Base-by-base conservation (phyloP, 2,888 invertebrate genomes). In the Heliconius sara region DNA sequence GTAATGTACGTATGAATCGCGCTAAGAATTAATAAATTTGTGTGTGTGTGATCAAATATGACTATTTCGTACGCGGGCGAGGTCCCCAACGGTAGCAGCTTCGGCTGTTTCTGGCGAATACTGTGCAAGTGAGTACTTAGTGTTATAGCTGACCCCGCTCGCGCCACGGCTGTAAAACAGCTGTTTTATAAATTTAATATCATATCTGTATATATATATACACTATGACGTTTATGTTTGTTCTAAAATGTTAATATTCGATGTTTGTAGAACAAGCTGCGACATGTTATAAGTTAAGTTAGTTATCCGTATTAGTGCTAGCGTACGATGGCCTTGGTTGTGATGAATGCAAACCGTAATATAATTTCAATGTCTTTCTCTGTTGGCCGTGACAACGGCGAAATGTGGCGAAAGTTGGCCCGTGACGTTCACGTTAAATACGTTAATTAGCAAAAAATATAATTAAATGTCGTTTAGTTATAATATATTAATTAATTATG, bases 101-200 rank as follows among this genome's bases (percentile, higher is more conserved):
- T 98, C 91, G 98, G 98, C 90, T 98, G 98, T 94, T 98, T 98
- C 95, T 98, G 98, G 98, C 97, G 97, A 95, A 98, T 98, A 92
- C 96, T 98, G 88, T 96, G 96, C 96, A 98, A 97, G 98, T 98
- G 95, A 97, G 97, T 68, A 68, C n/a, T 68, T 47, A 1, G 68
- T 68, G 13, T 68, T 10, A n/a, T 68, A 39, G 7, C 30, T 30
- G 67, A 19, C 76, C 85, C 84, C 52, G 52, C 52, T 84, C 82
- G 83, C 82, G 81, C 78, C 83, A 84, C 84, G 84, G 81, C 81
- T 79, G 80, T 87, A 89, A 63, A 92, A 92, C 93, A 93, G 93
- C 92, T 92, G 93, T 93, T 93, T 43, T 65, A 75, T 43, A 43
- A 27, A 63, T 19, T 13, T 10, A 47, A 75, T 47, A 25, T 65